Percentiles rank a stretch among this genome's conserved stretches.
Conservation (phyloP, 2,888 invertebrate species). For the Aleiodes testaceus region DNA sequence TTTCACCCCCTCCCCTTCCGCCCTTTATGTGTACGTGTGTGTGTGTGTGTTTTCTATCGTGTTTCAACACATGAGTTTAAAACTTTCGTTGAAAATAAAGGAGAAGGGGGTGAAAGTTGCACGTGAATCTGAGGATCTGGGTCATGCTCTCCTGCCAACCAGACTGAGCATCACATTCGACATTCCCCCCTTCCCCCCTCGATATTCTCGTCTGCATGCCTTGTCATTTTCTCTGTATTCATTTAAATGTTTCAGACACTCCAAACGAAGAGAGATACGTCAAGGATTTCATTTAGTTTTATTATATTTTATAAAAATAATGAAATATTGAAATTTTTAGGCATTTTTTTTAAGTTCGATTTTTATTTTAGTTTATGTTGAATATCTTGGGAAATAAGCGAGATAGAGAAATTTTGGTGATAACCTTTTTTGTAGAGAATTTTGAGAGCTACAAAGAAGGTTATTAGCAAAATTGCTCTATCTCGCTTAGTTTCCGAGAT, state of each 20-base stretch:
- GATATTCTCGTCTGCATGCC: slow-evolving; percentile 46
- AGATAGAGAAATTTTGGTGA: too few relatives aligned
- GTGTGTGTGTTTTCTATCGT: slow-evolving; percentile 25
- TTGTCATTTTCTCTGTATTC: slow-evolving; percentile 47
- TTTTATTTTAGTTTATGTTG: too few relatives aligned
- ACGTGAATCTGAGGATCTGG: slow-evolving; percentile 41
- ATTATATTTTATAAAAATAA: too few relatives aligned
- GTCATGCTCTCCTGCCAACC: slow-evolving; percentile 35
- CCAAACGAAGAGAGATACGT: slow-evolving; percentile 15
- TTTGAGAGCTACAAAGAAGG: too few relatives aligned
- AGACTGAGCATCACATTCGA: slow-evolving; percentile 23
- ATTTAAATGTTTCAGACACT: slow-evolving; percentile 50
- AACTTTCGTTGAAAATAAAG: not conserved
- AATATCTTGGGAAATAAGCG: too few relatives aligned
- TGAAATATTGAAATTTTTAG: too few relatives aligned
- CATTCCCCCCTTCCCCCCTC: slow-evolving; percentile 23
- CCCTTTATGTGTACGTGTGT: too few relatives aligned
- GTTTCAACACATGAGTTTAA: slow-evolving; percentile 3
- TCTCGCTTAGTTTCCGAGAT: too few relatives aligned
- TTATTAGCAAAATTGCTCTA: too few relatives aligned
- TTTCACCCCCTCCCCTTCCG: not conserved
- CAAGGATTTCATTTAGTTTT: too few relatives aligned
- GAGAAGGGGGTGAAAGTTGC: slow-evolving; percentile 30
- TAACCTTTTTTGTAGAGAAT: too few relatives aligned
- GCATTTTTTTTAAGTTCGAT: too few relatives aligned